phyloP scores from a whole-genome alignment of 2,797 vertebrate species.

The Acanthis flammea region DNA sequence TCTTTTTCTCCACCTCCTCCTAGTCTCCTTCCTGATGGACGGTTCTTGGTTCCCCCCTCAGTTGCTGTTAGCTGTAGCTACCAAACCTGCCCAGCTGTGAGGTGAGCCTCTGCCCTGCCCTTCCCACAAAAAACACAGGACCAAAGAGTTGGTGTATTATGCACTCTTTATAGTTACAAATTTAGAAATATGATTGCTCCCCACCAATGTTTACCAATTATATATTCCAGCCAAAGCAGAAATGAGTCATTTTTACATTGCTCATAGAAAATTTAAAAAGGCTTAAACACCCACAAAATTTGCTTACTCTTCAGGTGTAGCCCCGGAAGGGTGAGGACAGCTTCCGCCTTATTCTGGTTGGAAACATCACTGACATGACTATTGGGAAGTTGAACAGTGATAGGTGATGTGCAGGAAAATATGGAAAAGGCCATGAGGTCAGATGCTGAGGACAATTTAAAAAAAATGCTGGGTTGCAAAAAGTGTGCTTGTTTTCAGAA shows the following conservation, averaged over 20 bases:
- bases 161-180: constrained; percentile 57
- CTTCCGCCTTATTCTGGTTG: constrained; percentile 10
- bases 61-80: neutral
- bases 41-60: neutral
- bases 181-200: constrained; percentile 10
- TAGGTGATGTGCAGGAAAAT: neutral
- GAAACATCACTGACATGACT: neutral
- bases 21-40: neutral
- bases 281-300: constrained; percentile 57
- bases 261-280: constrained; percentile 63
- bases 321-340: constrained; percentile 52
- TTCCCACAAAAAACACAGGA: neutral
- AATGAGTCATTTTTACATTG: constrained; percentile 71
- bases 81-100: neutral
- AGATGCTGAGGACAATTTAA: neutral
- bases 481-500: neutral
- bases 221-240: neutral
- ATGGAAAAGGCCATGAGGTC: neutral
- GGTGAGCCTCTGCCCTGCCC: neutral
- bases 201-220: constrained; percentile 26
- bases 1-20: neutral
- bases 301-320: constrained; percentile 61
- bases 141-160: neutral
- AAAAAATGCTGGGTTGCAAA: neutral
- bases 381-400: neutral